phyloP scores from a whole-genome alignment of 2,888 invertebrate species.

The Pollenia labialis region DNA sequence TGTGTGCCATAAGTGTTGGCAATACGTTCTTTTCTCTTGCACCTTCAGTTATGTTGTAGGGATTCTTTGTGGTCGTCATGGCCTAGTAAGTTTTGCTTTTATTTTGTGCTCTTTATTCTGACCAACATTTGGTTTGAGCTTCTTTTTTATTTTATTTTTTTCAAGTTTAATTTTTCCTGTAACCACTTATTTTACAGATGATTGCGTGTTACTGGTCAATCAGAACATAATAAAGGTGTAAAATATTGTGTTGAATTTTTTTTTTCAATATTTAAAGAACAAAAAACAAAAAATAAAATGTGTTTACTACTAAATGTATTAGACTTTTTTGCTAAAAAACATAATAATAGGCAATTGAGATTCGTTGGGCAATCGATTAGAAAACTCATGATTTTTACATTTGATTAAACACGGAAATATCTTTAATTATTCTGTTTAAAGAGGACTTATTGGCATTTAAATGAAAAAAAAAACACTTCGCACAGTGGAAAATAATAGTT shows the following conservation, averaged over 20 bases:
- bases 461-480: too few relatives aligned
- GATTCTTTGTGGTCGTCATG: constrained; percentile 33
- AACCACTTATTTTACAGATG: constrained; percentile 35
- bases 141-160: neutral
- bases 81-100: neutral
- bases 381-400: neutral
- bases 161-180: neutral
- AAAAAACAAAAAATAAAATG: neutral
- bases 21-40: neutral
- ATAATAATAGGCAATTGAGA: neutral
- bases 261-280: constrained; percentile 12
- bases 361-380: neutral
- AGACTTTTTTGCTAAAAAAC: too few relatives aligned
- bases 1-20: constrained; percentile 11
- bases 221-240: constrained; percentile 25
- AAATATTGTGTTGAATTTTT: constrained; percentile 5
- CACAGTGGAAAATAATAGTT: too few relatives aligned
- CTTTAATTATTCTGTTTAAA: neutral
- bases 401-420: constrained; percentile 10
- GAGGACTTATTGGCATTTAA: too few relatives aligned
- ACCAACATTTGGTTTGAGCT: constrained; percentile 15
- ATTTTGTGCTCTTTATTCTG: neutral
- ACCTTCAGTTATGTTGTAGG: constrained; percentile 4
- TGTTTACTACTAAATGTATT: too few relatives aligned
- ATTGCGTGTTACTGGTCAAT: constrained; percentile 47